Conservation (phyloP, 1,140 invertebrate species). For the Octopus bimaculoides region DNA sequence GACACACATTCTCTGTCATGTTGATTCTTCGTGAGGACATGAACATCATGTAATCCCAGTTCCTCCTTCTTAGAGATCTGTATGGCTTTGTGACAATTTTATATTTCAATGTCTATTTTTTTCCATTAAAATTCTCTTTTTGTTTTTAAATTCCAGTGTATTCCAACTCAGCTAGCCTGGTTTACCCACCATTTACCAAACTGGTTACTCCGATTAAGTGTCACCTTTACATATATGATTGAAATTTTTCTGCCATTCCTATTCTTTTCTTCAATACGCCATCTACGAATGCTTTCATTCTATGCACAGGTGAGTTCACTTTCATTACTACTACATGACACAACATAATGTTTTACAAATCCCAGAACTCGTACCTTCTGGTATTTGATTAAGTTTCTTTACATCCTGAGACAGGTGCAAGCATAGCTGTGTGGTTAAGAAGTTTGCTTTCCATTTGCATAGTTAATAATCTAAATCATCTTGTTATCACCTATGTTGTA, state of each 20-base stretch:
- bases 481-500: too few species aligned
- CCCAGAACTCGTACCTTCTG: too few species aligned
- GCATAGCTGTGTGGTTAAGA: too few species aligned
- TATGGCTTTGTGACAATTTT: neutral
- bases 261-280: slow-evolving; percentile 75
- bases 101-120: neutral
- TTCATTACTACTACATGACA: too few species aligned
- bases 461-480: too few species aligned
- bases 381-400: too few species aligned
- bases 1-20: neutral
- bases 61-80: neutral
- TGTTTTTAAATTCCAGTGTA: slow-evolving; percentile 47
- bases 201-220: slow-evolving; percentile 68
- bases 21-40: neutral
- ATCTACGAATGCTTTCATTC: slow-evolving; percentile 67
- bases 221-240: slow-evolving; percentile 66
- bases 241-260: slow-evolving; percentile 74
- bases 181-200: slow-evolving; percentile 50
- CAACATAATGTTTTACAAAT: too few species aligned
- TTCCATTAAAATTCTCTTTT: neutral
- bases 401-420: too few species aligned
- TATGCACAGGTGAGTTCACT: slow-evolving; percentile 65
- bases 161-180: slow-evolving; percentile 57
- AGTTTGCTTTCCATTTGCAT: too few species aligned
- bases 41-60: neutral